Evolutionary conservation across 1,140 invertebrate species (phyloP).

Genomic region (Ostrea denselamellosa): DNA sequence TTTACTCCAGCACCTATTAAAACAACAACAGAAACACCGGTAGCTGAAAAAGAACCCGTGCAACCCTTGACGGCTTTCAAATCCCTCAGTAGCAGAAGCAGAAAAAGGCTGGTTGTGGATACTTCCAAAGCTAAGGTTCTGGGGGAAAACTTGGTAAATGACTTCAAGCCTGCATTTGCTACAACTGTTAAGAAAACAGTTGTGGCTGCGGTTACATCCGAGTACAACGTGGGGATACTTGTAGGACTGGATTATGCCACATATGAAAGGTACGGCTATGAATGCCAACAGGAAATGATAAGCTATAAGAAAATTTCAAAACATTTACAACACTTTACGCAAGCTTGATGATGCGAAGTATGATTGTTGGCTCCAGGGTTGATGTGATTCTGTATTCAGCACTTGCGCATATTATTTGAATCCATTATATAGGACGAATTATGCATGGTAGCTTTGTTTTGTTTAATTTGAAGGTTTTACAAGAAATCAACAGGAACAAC

Average conservation of each 20-base stretch:
- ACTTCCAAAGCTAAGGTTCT: background rate
- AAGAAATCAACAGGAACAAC: conserved; percentile 3
- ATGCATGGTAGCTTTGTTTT: background rate
- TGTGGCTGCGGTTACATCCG: background rate
- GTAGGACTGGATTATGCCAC: conserved; percentile 10
- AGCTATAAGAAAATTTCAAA: too few relatives aligned
- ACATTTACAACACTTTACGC: too few relatives aligned
- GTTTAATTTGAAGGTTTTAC: background rate
- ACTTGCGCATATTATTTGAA: too few relatives aligned
- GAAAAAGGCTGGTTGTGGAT: background rate
- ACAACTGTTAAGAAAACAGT: background rate
- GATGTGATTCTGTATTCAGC: too few relatives aligned
- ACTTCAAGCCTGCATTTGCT: background rate
- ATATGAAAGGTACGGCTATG: background rate
- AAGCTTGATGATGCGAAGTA: too few relatives aligned
- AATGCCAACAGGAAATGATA: background rate
- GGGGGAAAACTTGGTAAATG: background rate
- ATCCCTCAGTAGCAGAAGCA: background rate
- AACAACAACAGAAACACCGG: background rate
- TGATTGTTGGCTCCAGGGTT: too few relatives aligned
- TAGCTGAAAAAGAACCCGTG: background rate
- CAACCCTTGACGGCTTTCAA: background rate
- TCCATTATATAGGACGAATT: too few relatives aligned
- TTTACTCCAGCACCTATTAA: background rate
- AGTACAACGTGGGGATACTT: background rate